phyloP scores from a whole-genome alignment of 2,888 invertebrate genomes.

The Macaria notata region DNA sequence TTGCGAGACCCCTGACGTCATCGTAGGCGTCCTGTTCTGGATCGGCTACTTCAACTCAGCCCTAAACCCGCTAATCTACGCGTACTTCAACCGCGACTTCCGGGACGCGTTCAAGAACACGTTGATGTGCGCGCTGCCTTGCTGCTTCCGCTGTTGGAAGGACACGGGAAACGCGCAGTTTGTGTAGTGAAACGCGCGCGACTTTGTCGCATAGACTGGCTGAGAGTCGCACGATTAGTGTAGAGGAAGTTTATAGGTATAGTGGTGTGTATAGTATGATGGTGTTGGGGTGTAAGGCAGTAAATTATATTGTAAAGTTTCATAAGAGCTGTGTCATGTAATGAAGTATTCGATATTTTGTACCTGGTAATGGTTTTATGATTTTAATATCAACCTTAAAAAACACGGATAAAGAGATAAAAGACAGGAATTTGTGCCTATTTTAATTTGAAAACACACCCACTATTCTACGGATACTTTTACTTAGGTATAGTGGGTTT shows the following conservation, averaged over 20 bases:
- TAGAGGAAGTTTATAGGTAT: background rate
- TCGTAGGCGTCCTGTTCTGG: conserved; percentile 97
- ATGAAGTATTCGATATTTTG: too few species aligned
- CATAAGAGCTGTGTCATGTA: too few species aligned
- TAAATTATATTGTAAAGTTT: too few species aligned
- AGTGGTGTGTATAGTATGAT: too few species aligned
- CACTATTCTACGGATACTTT: too few species aligned
- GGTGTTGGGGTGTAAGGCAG: too few species aligned
- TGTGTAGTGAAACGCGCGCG: conserved; percentile 62
- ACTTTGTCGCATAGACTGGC: conserved; percentile 10
- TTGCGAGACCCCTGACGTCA: conserved; percentile 91
- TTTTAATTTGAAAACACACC: too few species aligned
- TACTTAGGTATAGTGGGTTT: too few species aligned
- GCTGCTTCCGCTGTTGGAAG: conserved; percentile 90
- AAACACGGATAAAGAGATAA: too few species aligned
- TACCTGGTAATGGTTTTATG: too few species aligned
- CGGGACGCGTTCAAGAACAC: conserved; percentile 97
- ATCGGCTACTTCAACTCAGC: conserved; percentile 90
- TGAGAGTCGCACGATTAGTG: conserved; percentile 6
- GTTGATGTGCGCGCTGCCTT: conserved; percentile 91
- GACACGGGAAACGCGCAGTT: conserved; percentile 83
- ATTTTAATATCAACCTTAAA: too few species aligned
- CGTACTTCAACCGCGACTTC: conserved; percentile 98
- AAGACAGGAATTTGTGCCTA: too few species aligned
- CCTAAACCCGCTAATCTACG: conserved; percentile 97